A percentile compares a stretch with the other conserved stretches of the same genome.
These are phyloP conservation scores for Rhorus exstirpatorius DNA, from an alignment of 2,888 invertebrate genomes.

Conservation along the genomic window DNA sequence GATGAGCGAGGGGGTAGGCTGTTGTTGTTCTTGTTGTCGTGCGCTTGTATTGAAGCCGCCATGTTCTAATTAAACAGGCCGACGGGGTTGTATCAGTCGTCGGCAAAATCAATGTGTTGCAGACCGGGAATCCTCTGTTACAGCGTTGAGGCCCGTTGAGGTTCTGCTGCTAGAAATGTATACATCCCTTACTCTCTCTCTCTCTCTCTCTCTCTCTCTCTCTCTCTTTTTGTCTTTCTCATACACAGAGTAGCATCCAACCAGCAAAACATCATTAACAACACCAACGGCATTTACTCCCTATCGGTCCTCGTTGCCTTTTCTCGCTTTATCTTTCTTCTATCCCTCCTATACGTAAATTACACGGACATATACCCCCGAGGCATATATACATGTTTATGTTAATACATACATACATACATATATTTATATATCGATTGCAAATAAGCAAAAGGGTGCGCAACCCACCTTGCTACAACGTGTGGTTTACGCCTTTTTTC, in stretches of 20 bases:
- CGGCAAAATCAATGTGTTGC: conserved; percentile 83
- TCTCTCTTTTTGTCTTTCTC: neutral
- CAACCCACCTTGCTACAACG: too few relatives aligned
- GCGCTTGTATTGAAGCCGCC: conserved; percentile 85
- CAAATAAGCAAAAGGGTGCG: too few relatives aligned
- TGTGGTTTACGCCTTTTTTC: too few relatives aligned
- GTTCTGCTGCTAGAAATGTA: conserved; percentile 18
- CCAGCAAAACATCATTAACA: conserved; percentile 18
- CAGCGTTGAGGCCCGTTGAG: conserved; percentile 20
- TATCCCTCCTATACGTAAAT: neutral
- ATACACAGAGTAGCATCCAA: neutral
- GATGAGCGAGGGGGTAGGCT: conserved; percentile 73
- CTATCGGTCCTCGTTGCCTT: conserved; percentile 8
- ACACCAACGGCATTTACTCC: conserved; percentile 3
- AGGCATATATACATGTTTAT: neutral
- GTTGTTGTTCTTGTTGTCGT: conserved; percentile 85
- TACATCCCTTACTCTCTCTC: conserved; percentile 3
- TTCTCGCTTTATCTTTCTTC: conserved; percentile 23
- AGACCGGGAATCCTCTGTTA: conserved; percentile 14
- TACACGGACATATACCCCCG: conserved; percentile 11
- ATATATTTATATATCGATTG: neutral
- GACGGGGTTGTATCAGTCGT: conserved; percentile 85
- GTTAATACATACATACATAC: too few relatives aligned
- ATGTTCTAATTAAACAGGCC: conserved; percentile 85
- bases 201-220: conserved; percentile 5